phyloP scores from a whole-genome alignment of 2,888 invertebrate species.

The Nomada hirtipes region DNA sequence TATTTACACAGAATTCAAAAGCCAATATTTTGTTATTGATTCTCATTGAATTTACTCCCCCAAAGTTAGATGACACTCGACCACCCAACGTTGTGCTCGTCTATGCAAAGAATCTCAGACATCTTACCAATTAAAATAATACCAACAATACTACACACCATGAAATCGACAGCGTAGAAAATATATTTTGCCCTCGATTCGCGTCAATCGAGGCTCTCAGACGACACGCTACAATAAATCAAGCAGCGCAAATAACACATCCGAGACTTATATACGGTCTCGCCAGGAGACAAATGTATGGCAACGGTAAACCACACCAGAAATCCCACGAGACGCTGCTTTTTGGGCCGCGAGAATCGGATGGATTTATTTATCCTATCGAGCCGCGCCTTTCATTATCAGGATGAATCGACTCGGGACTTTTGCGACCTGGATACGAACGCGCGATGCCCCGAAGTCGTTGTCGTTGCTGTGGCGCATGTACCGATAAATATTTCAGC shows the following conservation, averaged over 20 bases:
- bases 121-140: too few relatives aligned
- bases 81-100: too few relatives aligned
- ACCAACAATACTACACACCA: too few relatives aligned
- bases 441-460: slow-evolving; percentile 5
- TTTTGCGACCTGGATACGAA: slow-evolving; percentile 35
- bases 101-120: too few relatives aligned
- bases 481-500: slow-evolving; percentile 38
- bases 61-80: too few relatives aligned
- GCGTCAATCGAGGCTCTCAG: not conserved
- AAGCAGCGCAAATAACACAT: slow-evolving; percentile 17
- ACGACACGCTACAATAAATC: not conserved
- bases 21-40: too few relatives aligned
- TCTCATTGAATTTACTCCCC: too few relatives aligned
- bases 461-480: not conserved
- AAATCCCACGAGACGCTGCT: slow-evolving; percentile 58
- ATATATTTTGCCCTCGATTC: not conserved
- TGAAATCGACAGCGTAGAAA: not conserved
- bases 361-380: slow-evolving; percentile 67
- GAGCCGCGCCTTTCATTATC: slow-evolving; percentile 60
- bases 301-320: slow-evolving; percentile 43
- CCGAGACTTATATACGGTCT: slow-evolving; percentile 5
- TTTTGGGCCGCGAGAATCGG: slow-evolving; percentile 51
- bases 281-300: slow-evolving; percentile 56
- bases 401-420: slow-evolving; percentile 50
- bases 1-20: too few relatives aligned